These are phyloP conservation scores for Cervus canadensis DNA, from an alignment of 2,113 vertebrate genomes.

Conservation along the genomic window DNA sequence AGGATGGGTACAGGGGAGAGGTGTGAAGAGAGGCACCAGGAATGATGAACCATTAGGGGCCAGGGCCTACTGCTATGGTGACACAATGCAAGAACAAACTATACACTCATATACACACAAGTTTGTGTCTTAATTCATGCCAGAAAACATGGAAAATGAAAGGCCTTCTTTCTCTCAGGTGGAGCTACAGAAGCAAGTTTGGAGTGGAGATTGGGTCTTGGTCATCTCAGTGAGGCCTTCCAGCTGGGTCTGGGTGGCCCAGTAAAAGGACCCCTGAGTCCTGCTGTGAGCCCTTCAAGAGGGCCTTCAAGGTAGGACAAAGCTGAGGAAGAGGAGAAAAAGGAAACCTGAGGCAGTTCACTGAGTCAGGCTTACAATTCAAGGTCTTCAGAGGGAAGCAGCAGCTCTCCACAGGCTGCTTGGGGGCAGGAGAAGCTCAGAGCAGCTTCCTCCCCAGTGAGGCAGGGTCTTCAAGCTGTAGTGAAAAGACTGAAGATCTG, in stretches of 20 bases:
- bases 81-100: slow-evolving; percentile 81
- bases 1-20: not conserved
- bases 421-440: not conserved
- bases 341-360: not conserved
- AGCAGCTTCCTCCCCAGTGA: slow-evolving; percentile 63
- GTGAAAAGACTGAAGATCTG: slow-evolving; percentile 78
- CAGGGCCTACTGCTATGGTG: slow-evolving; percentile 77
- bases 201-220: slow-evolving; percentile 15
- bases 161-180: slow-evolving; percentile 66
- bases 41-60: slow-evolving; percentile 58
- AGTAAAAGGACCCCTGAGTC: not conserved
- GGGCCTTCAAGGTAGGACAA: not conserved
- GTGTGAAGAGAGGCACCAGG: slow-evolving; percentile 18
- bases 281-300: slow-evolving; percentile 35
- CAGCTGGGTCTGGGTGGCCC: not conserved
- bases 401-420: not conserved
- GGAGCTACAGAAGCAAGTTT: slow-evolving; percentile 43
- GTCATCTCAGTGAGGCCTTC: slow-evolving; percentile 14
- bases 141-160: slow-evolving; percentile 83
- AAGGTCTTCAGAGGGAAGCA: slow-evolving; percentile 69
- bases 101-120: slow-evolving; percentile 78
- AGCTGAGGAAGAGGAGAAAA: not conserved
- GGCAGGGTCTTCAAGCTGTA: not conserved
- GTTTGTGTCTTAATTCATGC: slow-evolving; percentile 83
- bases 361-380: slow-evolving; percentile 60